Conservation (phyloP, 2,797 vertebrate genomes). For the Hipposideros larvatus region DNA sequence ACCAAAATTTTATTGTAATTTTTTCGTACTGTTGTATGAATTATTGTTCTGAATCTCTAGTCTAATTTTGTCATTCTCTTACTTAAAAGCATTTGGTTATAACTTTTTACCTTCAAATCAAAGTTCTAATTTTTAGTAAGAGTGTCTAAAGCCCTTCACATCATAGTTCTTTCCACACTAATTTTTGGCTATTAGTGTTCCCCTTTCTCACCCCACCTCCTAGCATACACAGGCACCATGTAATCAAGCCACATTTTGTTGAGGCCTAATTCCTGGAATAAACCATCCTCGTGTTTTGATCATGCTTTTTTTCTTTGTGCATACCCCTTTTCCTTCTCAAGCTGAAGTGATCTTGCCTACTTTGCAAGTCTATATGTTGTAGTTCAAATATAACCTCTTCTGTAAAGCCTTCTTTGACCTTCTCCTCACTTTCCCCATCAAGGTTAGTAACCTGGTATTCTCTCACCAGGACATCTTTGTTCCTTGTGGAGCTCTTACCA, state of each 20-base stretch:
- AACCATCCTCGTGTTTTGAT: neutral
- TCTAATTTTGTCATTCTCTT: neutral
- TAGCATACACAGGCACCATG: neutral
- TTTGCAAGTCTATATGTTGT: neutral
- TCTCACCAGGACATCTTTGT: neutral
- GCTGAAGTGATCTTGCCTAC: neutral
- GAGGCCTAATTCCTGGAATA: neutral
- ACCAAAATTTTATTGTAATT: slow-evolving; percentile 8
- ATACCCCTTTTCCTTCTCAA: neutral
- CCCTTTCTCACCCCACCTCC: neutral
- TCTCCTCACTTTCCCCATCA: neutral
- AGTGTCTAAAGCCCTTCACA: neutral
- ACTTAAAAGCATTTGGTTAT: slow-evolving; percentile 55
- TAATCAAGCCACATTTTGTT: neutral
- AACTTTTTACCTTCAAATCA: neutral
- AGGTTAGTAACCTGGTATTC: neutral
- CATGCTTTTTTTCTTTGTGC: neutral
- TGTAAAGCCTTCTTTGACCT: neutral
- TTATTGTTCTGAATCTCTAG: slow-evolving; percentile 15
- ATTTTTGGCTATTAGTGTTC: neutral
- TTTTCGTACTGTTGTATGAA: neutral
- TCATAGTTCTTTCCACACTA: neutral
- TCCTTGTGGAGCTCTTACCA: neutral
- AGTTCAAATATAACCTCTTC: neutral
- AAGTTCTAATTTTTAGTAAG: neutral